Evolutionary conservation across 2,113 vertebrate genomes (phyloP), one percentile per base, ranked within the genome.

Genomic region (Daphoenositta chrysoptera): DNA sequence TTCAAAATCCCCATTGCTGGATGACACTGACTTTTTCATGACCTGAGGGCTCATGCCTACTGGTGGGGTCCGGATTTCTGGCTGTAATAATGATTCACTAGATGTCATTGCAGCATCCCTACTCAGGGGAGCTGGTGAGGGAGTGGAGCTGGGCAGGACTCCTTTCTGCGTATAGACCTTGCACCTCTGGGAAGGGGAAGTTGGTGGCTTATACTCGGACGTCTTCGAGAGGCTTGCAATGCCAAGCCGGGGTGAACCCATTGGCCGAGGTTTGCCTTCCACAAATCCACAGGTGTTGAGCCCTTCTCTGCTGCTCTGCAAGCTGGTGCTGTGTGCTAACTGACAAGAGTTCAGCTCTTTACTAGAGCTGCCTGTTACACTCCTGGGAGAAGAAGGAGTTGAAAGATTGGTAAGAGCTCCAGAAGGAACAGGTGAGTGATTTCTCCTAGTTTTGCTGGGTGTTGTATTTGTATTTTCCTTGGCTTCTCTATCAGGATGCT

Each of bases 101-200:
- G 98, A 98, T 3, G 94, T 97, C 71, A 97, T 97, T 15, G 98
- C 97, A 4, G 98, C 97, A 30, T 99, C 99, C 92, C 98, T 98
- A 95, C 95, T 97, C 84, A 98, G 81, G 51, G 98, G 92, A 48
- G 98, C 98, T 63, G 98, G 98, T 66, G 98, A 98, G 1, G 99
- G 98, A 11, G 98, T 97, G 0, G 98, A 98, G 57, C 98, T 97
- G 10, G 99, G 99, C 95, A 99, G 93, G 39, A 99, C 98, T 15
- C 99, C 98, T 96, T 99, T 99, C 97, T 99, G 99, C 19, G 99
- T 99, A 83, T 99, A 99, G 31, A 99, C 99, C 93, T 99, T 99
- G 97, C 99, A 99, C 26, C 99, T 98, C 97, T 99, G 99, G 23
- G 99, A 99, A 17, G 99, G 99, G 48, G 99, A 99, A 82, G 75